A percentile compares a stretch with the other conserved stretches of the same genome.
Conservation (phyloP, 2,888 invertebrate genomes). For the Phania funesta region DNA sequence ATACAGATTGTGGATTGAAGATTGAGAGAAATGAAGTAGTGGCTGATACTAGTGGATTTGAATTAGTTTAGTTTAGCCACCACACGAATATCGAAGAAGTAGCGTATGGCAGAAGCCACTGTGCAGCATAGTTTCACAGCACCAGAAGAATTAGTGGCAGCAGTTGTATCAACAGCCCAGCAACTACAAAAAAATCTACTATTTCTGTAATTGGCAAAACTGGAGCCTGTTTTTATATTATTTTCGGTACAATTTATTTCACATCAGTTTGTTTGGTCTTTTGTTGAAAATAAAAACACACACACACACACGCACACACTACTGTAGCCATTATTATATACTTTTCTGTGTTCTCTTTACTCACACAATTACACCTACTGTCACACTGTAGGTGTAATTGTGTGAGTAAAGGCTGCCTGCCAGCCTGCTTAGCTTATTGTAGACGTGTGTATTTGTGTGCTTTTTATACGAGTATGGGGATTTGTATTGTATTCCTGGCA, state of each 20-base stretch:
- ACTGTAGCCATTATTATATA: conserved; percentile 24
- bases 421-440: not conserved
- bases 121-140: not conserved
- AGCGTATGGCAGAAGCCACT: too few species aligned
- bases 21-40: too few species aligned
- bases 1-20: too few species aligned
- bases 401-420: not conserved
- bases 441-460: not conserved
- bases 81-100: too few species aligned
- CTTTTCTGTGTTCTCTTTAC: not conserved
- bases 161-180: conserved; percentile 16
- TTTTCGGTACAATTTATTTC: conserved; percentile 37
- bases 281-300: conserved; percentile 14
- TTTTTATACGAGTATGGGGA: not conserved
- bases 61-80: too few species aligned
- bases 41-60: too few species aligned
- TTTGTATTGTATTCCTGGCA: conserved; percentile 38
- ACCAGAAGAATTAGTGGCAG: not conserved
- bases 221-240: conserved; percentile 23
- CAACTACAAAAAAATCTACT: conserved; percentile 14
- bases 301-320: conserved; percentile 13
- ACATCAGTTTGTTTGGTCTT: conserved; percentile 23
- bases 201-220: conserved; percentile 21
- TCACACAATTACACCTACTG: too few species aligned
- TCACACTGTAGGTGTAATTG: not conserved